Base-by-base conservation (phyloP, 2,113 vertebrate genomes). In the Seriola dumerili region DNA sequence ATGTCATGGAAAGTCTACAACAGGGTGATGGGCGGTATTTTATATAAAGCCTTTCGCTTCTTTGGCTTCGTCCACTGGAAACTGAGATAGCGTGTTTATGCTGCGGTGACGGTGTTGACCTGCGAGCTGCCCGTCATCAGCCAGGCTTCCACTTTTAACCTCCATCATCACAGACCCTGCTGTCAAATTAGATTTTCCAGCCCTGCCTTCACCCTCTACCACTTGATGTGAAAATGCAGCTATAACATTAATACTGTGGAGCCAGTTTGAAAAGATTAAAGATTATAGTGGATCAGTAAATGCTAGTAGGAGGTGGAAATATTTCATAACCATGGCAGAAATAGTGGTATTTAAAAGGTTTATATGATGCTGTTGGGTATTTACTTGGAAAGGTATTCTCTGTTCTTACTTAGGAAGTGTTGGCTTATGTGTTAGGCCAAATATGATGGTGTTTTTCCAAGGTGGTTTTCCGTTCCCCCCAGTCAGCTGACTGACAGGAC, bases 401-500 rank as follows among this genome's bases (percentile, higher is more conserved):
- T 54, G 13, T 61, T 65, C 62, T n/a, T 6, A 13, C 6, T 12
- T 62, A 34, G 23, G 12, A 54, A 68, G 46, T 29, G 38, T 23
- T 50, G 54, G 34, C 46, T 55, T 11, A 34, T n/a, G 36, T 23
- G 32, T 77, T 11, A 6, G 40, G 62, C 73, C 54, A 74, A 78
- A 62, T 48, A n/a, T 17, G 54, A 48, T 48, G 17, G 17, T 74
- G n/a, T 62, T 80, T 80, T 71, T 72, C 61, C 36, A 14, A 80
- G 62, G 9, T 2, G 63, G 8, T 40, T 84, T 81, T 80, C 40
- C 73, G 48, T 62, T 76, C 50, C 12, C 5, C 17, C 16, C 1
- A 54, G 67, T 34, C 19, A 67, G 54, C 23, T 62, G 72, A 76
- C 23, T 62, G 72, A 76, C 67, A 34, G 50, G 42, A 36, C 46